Percentiles rank a stretch among this genome's conserved stretches.
Evolutionary conservation across 2,113 vertebrate genomes (phyloP).

Genomic region (Fulmarus glacialis): DNA sequence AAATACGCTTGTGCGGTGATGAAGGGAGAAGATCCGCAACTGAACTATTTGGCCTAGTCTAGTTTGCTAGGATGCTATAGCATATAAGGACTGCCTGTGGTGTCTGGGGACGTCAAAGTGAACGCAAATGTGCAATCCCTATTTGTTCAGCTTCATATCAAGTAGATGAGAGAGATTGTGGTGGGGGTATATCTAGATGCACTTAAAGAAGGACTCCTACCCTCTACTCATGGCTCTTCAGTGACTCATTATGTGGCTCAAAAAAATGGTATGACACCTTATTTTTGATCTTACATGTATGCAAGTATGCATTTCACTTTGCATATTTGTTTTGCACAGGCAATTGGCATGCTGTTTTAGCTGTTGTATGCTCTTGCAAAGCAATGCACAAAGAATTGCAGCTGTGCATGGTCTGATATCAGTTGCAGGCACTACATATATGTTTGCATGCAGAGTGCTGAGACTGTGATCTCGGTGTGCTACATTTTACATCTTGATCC

Average conservation of each 20-base stretch:
- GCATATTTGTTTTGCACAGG: not conserved
- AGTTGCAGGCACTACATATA: not conserved
- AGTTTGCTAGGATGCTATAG: not conserved
- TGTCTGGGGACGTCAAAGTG: not conserved
- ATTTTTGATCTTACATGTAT: not conserved
- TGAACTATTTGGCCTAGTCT: not conserved
- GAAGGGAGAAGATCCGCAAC: not conserved
- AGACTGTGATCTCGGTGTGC: not conserved
- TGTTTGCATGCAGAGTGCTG: not conserved
- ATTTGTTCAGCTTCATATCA: not conserved
- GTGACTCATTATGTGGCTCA: not conserved
- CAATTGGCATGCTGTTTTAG: not conserved
- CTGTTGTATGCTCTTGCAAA: not conserved
- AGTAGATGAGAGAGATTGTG: not conserved
- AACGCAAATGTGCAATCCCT: not conserved
- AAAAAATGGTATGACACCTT: not conserved
- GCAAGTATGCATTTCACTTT: not conserved
- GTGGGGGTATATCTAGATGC: not conserved
- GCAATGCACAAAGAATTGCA: not conserved
- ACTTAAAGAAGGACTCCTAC: not conserved
- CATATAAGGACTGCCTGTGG: not conserved
- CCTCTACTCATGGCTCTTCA: not conserved
- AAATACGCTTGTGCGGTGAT: not conserved
- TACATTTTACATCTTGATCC: not conserved
- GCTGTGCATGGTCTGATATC: not conserved